Evolutionary conservation across 2,797 vertebrate species (phyloP), one percentile per base, ranked within the genome.

Genomic region (Chelmon rostratus): DNA sequence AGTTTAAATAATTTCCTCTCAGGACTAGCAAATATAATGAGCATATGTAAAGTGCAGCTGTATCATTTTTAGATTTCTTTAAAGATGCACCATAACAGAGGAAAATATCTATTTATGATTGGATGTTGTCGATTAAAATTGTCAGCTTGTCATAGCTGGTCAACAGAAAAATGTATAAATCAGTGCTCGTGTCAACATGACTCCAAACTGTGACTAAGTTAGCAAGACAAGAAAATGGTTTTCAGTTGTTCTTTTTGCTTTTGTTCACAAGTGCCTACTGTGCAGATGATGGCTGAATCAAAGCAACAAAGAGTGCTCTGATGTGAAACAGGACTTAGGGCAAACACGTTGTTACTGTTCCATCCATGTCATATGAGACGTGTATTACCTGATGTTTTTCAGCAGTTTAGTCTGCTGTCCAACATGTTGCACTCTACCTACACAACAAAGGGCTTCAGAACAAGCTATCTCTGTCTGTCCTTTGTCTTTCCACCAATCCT

Each of bases 311-410:
- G 9, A 42, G 19, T 13, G 70, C 18, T 7, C 35, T 19, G 50
- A 57, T 46, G 6, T 25, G 21, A 76, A 59, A 67, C 49, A 62
- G 47, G 40, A n/a, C n/a, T n/a, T n/a, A n/a, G n/a, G n/a, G 7
- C 2, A 81, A 31, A 50, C 46, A 56, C 2, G 0, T 38, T 28
- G 38, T 6, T n/a, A 23, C 35, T 54, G 42, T n/a, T 67, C 12
- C 35, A 31, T 44, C 62, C 8, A 19, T 33, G 40, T 53, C 40
- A 47, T 38, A 21, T 50, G 38, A 75, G 42, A 67, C 11, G 31
- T 58, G 47, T 73, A 52, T 35, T n/a, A 42, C 68, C 40, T 62
- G 35, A 68, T 79, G 38, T 68, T 71, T 68, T 71, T 68, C 47
- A 40, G 59, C 59, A 31, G 23, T 63, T 53, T 4, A 35, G 38